Evolutionary conservation across 1,140 invertebrate species (phyloP).

Genomic region (Tetragonula clypearis): DNA sequence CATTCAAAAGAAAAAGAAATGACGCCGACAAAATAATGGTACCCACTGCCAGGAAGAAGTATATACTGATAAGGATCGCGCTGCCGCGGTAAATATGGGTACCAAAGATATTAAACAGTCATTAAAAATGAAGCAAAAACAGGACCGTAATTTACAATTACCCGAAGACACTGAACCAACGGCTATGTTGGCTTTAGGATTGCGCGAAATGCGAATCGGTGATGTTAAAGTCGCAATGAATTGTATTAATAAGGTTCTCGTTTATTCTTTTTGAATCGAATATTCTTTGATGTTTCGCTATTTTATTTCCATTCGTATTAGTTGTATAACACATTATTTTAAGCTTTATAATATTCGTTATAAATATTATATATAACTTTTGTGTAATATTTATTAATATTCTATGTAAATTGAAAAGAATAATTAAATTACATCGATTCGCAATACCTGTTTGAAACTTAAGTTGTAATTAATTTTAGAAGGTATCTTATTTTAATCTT

Average conservation of each 20-base stretch:
- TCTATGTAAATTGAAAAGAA: neutral
- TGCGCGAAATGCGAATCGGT: constrained; percentile 88
- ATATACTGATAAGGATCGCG: constrained; percentile 94
- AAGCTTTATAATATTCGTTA: neutral
- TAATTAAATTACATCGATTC: neutral
- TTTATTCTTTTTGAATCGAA: neutral
- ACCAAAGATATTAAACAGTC: constrained; percentile 92
- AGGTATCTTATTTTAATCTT: neutral
- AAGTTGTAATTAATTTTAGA: neutral
- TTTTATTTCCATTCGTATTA: too few relatives aligned
- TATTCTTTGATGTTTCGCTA: neutral
- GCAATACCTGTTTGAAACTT: neutral
- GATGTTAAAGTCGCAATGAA: constrained; percentile 86
- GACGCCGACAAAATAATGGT: constrained; percentile 74
- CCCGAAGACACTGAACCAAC: constrained; percentile 90
- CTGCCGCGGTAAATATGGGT: constrained; percentile 93
- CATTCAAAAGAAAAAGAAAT: constrained; percentile 82
- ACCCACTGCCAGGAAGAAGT: constrained; percentile 85
- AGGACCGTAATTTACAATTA: constrained; percentile 88
- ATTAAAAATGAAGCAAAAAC: constrained; percentile 89
- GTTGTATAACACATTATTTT: neutral
- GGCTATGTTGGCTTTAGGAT: constrained; percentile 87
- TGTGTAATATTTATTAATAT: neutral
- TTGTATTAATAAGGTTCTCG: constrained; percentile 90
- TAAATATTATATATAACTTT: neutral